Evolutionary conservation across 2,797 vertebrate species (phyloP).

Genomic region (Cygnus olor): DNA sequence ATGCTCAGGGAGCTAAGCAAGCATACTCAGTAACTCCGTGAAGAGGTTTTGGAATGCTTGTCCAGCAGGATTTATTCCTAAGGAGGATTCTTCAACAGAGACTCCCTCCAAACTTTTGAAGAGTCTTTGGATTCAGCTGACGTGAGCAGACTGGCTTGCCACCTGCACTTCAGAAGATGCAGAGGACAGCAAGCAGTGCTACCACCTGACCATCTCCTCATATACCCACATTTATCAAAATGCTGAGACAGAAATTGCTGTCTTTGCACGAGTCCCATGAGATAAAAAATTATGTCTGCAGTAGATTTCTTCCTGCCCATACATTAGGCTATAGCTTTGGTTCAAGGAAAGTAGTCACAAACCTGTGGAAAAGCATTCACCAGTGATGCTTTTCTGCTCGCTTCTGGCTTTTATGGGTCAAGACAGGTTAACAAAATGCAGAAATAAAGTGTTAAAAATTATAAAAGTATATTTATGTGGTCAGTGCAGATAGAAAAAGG

Average conservation of each 20-base stretch:
- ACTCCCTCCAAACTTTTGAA: not conserved
- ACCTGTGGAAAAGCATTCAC: not conserved
- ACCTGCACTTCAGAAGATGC: not conserved
- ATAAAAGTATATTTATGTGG: not conserved
- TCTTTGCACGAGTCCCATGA: not conserved
- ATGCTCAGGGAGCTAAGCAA: not conserved
- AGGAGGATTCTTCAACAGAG: not conserved
- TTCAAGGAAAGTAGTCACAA: not conserved
- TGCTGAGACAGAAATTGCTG: not conserved
- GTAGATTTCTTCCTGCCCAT: not conserved
- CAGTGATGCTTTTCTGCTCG: not conserved
- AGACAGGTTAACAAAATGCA: not conserved
- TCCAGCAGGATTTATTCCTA: not conserved
- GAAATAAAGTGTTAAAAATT: not conserved
- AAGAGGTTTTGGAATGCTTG: not conserved
- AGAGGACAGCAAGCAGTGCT: not conserved
- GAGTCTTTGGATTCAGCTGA: not conserved
- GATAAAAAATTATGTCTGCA: not conserved
- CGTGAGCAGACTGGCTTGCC: not conserved
- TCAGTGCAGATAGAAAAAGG: not conserved
- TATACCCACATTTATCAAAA: too few species aligned
- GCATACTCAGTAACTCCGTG: not conserved
- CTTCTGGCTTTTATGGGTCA: not conserved
- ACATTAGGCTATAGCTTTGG: accelerated
- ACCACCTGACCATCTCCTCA: not conserved